Evolutionary conservation across 2,113 vertebrate genomes (phyloP).

Genomic region (Mesocricetus auratus): DNA sequence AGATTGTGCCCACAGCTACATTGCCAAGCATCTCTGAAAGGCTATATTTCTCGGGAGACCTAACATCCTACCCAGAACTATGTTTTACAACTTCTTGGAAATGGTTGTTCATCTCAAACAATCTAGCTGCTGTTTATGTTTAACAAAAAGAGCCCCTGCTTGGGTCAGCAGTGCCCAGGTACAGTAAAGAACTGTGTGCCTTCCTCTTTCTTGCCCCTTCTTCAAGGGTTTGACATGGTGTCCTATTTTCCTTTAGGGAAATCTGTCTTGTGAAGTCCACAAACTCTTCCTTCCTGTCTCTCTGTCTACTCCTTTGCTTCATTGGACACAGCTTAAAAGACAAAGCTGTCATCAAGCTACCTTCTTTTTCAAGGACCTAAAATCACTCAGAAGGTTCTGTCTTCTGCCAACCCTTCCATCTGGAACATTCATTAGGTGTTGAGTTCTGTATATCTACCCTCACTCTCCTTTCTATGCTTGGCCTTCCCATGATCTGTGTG

Average conservation of each 20-base stretch:
- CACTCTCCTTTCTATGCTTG: not conserved
- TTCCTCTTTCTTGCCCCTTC: not conserved
- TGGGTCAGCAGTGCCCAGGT: not conserved
- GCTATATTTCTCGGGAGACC: not conserved
- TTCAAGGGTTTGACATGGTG: not conserved
- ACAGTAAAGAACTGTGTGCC: not conserved
- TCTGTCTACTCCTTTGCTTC: not conserved
- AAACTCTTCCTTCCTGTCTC: not conserved
- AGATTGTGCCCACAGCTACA: not conserved
- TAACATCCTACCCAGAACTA: not conserved
- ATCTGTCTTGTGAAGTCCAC: not conserved
- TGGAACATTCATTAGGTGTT: not conserved
- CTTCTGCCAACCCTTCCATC: not conserved
- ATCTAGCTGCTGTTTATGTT: not conserved
- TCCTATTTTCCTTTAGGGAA: not conserved
- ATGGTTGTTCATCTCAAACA: not conserved
- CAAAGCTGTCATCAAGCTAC: not conserved
- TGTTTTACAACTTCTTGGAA: not conserved
- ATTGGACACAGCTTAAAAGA: not conserved
- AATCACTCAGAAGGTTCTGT: not conserved
- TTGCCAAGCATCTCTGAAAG: not conserved
- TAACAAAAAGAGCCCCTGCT: not conserved
- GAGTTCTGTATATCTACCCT: not conserved
- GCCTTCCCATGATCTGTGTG: not conserved
- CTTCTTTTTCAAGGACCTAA: not conserved